Percentiles rank a stretch among this genome's conserved stretches.
These are phyloP conservation scores for Chloroceryle amazona DNA, from an alignment of 2,797 vertebrate species.

Conservation along the genomic window DNA sequence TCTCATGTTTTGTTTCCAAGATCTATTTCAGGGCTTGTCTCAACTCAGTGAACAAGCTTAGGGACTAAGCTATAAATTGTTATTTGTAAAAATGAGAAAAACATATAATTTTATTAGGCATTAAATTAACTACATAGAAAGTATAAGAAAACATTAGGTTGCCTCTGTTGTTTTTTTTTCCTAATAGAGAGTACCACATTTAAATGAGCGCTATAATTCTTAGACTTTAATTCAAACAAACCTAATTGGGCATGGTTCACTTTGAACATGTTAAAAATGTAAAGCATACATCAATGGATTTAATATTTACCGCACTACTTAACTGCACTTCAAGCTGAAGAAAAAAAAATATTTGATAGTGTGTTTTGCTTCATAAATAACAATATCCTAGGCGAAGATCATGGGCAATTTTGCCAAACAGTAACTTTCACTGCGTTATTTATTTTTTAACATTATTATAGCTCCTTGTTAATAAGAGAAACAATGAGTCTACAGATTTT, in stretches of 20 bases:
- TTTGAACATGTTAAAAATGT: slow-evolving; percentile 22
- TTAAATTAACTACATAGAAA: slow-evolving; percentile 45
- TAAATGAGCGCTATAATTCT: slow-evolving; percentile 26
- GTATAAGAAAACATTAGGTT: slow-evolving; percentile 30
- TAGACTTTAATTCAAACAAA: slow-evolving; percentile 49
- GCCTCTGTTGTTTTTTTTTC: neutral
- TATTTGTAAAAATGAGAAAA: slow-evolving; percentile 46
- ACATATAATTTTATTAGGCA: slow-evolving; percentile 34
- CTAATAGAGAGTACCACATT: neutral
- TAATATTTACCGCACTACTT: slow-evolving; percentile 25
- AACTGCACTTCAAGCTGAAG: neutral
- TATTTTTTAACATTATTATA: neutral
- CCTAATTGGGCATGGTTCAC: slow-evolving; percentile 44
- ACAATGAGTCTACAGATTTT: neutral
- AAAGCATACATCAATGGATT: neutral
- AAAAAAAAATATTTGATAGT: neutral
- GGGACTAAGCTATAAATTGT: neutral
- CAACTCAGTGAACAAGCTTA: neutral
- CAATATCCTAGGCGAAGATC: neutral
- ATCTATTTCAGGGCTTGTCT: neutral
- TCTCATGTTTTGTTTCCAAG: neutral
- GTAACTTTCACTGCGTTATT: neutral
- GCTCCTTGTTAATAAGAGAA: neutral
- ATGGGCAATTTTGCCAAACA: neutral
- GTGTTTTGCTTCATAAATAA: slow-evolving; percentile 5